A percentile compares a stretch with the other conserved stretches of the same genome.
Conservation (phyloP, 2,113 vertebrate species). For the Brachyhypopomus gauderio region DNA sequence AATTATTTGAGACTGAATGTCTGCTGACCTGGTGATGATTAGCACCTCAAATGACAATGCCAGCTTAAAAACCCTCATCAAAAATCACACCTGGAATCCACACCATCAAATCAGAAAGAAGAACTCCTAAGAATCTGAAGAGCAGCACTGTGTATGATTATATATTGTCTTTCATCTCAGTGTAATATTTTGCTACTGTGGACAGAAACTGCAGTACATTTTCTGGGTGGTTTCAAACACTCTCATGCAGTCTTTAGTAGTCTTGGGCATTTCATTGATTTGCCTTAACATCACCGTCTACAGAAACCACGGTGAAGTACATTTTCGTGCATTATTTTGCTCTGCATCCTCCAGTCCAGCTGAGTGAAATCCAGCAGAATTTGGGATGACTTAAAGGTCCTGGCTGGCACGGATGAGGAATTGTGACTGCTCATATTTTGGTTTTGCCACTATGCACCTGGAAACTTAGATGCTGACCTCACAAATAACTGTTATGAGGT, state of each 20-base stretch:
- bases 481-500: too few relatives aligned
- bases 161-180: conserved; percentile 65
- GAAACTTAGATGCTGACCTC: too few relatives aligned
- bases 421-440: too few relatives aligned
- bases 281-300: neutral
- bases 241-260: conserved; percentile 34
- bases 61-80: conserved; percentile 1
- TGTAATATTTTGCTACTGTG: conserved; percentile 50
- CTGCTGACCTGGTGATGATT: neutral
- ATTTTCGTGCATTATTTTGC: neutral
- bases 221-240: conserved; percentile 59
- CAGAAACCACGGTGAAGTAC: neutral
- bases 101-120: neutral
- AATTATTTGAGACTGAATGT: neutral
- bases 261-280: conserved; percentile 24
- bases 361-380: neutral
- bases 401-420: too few relatives aligned
- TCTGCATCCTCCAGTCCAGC: neutral
- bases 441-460: too few relatives aligned
- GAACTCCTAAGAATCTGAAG: neutral
- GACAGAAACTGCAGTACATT: conserved; percentile 46
- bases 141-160: conserved; percentile 53
- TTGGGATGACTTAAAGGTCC: neutral
- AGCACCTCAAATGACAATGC: neutral
- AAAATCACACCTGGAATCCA: conserved; percentile 51